phyloP scores from a whole-genome alignment of 1,140 invertebrate species.

The Eurosta solidaginis region DNA sequence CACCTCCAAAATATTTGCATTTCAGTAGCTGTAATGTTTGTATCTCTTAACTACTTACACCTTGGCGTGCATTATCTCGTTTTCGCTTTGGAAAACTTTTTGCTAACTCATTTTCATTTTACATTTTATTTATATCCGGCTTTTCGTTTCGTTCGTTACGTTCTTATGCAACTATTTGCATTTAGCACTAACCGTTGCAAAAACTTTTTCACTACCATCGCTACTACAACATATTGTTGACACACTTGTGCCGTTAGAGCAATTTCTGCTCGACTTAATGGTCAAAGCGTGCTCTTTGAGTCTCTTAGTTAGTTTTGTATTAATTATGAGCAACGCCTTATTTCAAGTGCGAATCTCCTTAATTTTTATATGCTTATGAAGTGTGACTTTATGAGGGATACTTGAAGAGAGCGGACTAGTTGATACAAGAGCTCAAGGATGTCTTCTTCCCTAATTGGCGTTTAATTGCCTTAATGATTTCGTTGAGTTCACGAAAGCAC shows the following conservation, averaged over 20 bases:
- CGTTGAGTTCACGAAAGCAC: too few species aligned
- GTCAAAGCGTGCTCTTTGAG: background rate
- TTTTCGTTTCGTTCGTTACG: background rate
- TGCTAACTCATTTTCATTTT: conserved; percentile 25
- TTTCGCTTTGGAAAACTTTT: conserved; percentile 16
- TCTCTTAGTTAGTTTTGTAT: background rate
- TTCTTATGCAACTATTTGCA: conserved; percentile 13
- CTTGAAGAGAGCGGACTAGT: too few species aligned
- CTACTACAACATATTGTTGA: background rate
- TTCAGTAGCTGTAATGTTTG: background rate
- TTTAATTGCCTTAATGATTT: too few species aligned
- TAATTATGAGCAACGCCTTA: conserved; percentile 7
- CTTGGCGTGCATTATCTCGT: background rate
- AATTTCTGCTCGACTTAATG: conserved; percentile 1
- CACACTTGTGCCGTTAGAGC: background rate
- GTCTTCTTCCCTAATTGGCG: too few species aligned
- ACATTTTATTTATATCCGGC: conserved; percentile 24
- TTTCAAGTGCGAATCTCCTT: background rate
- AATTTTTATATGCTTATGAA: too few species aligned
- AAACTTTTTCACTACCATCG: background rate
- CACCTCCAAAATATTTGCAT: background rate
- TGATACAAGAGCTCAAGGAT: too few species aligned
- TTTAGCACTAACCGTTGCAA: background rate
- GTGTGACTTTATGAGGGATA: too few species aligned
- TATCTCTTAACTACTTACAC: too few species aligned